Evolutionary conservation across 2,113 vertebrate genomes (phyloP).

Genomic region (Chaetodon auriga): DNA sequence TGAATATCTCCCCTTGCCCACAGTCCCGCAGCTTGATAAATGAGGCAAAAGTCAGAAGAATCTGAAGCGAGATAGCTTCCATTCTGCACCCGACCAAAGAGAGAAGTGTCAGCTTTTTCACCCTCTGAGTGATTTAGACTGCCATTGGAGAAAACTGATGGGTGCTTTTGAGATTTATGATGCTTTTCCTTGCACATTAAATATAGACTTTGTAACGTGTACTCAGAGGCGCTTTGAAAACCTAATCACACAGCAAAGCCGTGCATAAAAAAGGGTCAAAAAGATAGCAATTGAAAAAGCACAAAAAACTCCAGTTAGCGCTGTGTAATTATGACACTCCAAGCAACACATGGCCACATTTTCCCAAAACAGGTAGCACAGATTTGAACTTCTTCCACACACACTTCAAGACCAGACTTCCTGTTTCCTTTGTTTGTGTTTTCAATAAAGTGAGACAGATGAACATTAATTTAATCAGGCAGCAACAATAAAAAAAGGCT

Average conservation of each 20-base stretch:
- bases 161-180: constrained; percentile 79
- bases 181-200: constrained; percentile 75
- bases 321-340: background rate
- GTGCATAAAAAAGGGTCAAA: constrained; percentile 39
- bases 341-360: constrained; percentile 11
- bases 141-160: constrained; percentile 80
- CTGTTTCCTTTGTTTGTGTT: constrained; percentile 19
- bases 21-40: constrained; percentile 75
- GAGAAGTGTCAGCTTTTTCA: constrained; percentile 80
- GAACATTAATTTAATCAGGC: constrained; percentile 42
- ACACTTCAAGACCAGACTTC: constrained; percentile 9
- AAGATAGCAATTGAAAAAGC: constrained; percentile 3
- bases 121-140: constrained; percentile 77
- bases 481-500: constrained; percentile 22
- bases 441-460: constrained; percentile 19
- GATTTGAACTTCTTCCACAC: constrained; percentile 11
- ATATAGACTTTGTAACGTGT: constrained; percentile 80
- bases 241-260: constrained; percentile 68
- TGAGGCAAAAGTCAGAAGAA: constrained; percentile 73
- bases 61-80: constrained; percentile 79
- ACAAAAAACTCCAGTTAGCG: background rate
- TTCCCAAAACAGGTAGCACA: background rate
- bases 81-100: constrained; percentile 71
- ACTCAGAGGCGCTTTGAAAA: constrained; percentile 73
- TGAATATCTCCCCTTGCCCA: constrained; percentile 61